Conservation (phyloP, 2,888 invertebrate genomes). For the Stenchaetothrips biformis region DNA sequence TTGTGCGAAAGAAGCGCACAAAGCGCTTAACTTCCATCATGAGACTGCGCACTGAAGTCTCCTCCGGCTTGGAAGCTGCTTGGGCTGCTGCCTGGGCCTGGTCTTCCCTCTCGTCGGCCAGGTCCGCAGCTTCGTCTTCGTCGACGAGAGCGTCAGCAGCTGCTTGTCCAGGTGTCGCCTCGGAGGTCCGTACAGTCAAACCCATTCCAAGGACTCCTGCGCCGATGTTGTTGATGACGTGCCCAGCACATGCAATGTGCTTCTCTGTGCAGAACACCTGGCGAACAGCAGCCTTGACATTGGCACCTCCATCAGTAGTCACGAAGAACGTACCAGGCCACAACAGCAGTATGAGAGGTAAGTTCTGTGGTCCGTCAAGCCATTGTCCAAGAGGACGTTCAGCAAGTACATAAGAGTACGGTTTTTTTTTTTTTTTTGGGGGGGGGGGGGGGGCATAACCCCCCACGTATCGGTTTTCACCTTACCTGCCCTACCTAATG, state of each 20-base stretch:
- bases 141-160: neutral
- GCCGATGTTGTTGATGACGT: neutral
- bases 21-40: neutral
- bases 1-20: neutral
- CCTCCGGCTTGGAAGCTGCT: neutral
- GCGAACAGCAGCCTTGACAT: neutral
- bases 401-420: too few relatives aligned
- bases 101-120: neutral
- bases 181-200: neutral
- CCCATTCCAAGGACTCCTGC: neutral
- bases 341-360: too few relatives aligned
- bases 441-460: too few relatives aligned
- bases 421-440: too few relatives aligned
- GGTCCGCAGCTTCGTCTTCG: neutral
- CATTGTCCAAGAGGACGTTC: too few relatives aligned
- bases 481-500: too few relatives aligned
- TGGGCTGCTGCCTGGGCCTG: neutral
- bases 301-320: neutral
- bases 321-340: too few relatives aligned
- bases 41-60: neutral
- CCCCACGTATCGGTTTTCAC: too few relatives aligned
- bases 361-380: too few relatives aligned
- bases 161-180: neutral
- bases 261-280: neutral
- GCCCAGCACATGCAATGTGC: neutral